Evolutionary conservation across 2,888 invertebrate genomes (phyloP), one percentile per base, ranked within the genome.

Genomic region (Tiphia femorata): DNA sequence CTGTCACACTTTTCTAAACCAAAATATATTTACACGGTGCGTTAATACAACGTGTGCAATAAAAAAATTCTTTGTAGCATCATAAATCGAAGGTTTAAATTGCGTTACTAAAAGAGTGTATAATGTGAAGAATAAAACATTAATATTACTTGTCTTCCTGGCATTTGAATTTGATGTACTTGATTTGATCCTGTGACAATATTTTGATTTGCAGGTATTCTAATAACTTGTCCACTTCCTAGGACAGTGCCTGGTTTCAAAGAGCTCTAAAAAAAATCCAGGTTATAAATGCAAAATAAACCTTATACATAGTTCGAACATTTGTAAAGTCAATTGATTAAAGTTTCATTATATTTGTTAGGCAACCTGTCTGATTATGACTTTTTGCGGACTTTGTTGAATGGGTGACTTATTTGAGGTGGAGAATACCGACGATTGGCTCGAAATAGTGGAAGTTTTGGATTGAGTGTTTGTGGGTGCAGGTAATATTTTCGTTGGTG

Each of bases 141-240:
- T n/a, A n/a, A 41, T 79, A 84, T 85, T 84, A 90, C 90, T 67
- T 90, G 91, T 84, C 90, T 89, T 10, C 91, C 90, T 1, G 91
- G 90, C 58, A 91, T 88, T 80, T 90, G 90, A 58, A 92, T 89
- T 76, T 90, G 91, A 82, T 91, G 91, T n/a, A 91, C 83, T 76
- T 90, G 88, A 69, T 86, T 82, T 4, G 77, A 64, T 84, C 67
- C 79, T 77, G 80, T 66, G 73, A 80, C 77, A 76, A 78, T 81
- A 67, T 80, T 83, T 55, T 86, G 86, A 66, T 84, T 82, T 3
- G 85, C 81, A 41, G 86, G 85, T 71, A 86, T 84, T 67, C 86
- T 82, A 58, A 88, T 85, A 4, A 87, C 82, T 62, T 85, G 84
- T 37, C 84, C 76, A 73, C 84, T 75, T 52, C 84, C 77, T 48